Evolutionary conservation across 2,888 invertebrate species (phyloP), one percentile per base, ranked within the genome.

Genomic region (Drosophila rubida): DNA sequence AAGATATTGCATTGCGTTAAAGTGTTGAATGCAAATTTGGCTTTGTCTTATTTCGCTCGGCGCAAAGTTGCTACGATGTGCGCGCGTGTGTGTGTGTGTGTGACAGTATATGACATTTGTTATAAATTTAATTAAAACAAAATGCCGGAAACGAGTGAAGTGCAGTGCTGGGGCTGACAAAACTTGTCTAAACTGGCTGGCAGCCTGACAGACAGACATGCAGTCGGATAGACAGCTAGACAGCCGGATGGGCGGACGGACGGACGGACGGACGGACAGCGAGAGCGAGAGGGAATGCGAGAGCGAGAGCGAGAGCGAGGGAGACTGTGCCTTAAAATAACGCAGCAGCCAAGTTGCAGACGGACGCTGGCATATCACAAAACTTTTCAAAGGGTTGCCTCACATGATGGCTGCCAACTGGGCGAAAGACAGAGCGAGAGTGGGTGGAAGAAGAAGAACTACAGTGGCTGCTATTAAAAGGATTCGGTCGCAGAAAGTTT

Each of bases 91-190:
- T 49, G 9, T n/a, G n/a, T 54, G 13, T 32, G 13, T 14, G 41
- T 41, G 51, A n/a, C 14, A 35, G 23, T 69, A 35, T 71, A 69
- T 76, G 84, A 80, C 78, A 86, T 83, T 77, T 83, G 84, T 69
- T 80, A 74, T 83, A 86, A 83, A 86, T 80, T 80, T 83, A 80
- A 86, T 80, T 80, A 86, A 80, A 83, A 65, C 63, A 77, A 86
- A 86, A 76, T 86, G 73, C 83, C 80, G 83, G 83, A 86, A 86
- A 77, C 68, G 62, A 70, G 77, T 75, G 57, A 67, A 54, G 60
- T 61, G 71, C 59, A 51, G 51, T 60, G 64, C 51, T 70, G 65
- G 42, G 35, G 54, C 70, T 64, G 64, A 65, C 75, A 73, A 64
- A 73, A 73, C 70, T 72, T 73, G 65, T 71, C 54, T 76, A 74